phyloP scores from a whole-genome alignment of 2,888 invertebrate genomes.

The Gerosis bhagava region DNA sequence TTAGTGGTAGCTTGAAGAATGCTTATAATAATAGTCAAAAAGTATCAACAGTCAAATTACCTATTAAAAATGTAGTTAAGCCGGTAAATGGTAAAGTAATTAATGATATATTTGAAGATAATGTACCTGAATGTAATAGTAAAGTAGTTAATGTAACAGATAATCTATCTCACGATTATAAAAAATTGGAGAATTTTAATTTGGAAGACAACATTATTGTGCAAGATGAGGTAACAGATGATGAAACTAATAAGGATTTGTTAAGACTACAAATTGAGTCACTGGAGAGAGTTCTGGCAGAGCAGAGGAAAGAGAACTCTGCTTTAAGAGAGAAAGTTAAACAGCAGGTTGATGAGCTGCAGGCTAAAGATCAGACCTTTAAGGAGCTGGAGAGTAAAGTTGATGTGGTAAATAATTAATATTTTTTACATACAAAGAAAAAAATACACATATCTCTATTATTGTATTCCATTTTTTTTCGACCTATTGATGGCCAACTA shows the following conservation, averaged over 20 bases:
- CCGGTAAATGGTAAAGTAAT: conserved; percentile 63
- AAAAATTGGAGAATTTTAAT: too few relatives aligned
- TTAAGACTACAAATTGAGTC: conserved; percentile 60
- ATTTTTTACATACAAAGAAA: too few relatives aligned
- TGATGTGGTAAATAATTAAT: conserved; percentile 60
- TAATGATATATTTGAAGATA: conserved; percentile 70
- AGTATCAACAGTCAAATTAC: conserved; percentile 50
- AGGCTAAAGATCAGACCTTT: conserved; percentile 60
- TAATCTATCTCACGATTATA: too few relatives aligned
- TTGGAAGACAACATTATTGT: too few relatives aligned
- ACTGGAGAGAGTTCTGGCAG: conserved; percentile 58
- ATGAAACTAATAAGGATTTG: conserved; percentile 48
- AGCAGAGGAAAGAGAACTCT: conserved; percentile 63
- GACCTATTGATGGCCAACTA: too few relatives aligned
- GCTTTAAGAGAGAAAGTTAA: conserved; percentile 57
- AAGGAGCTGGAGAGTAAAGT: conserved; percentile 77
- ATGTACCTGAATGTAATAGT: conserved; percentile 26
- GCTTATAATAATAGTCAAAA: conserved; percentile 63
- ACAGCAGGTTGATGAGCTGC: conserved; percentile 61
- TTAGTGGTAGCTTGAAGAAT: conserved; percentile 71
- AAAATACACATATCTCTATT: too few relatives aligned
- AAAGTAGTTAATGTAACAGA: conserved; percentile 16
- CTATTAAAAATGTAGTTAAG: conserved; percentile 43
- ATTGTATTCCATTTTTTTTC: too few relatives aligned
- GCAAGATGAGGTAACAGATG: conserved; percentile 24